Base-by-base conservation (phyloP, 2,888 invertebrate genomes). In the Morpho achilles region DNA sequence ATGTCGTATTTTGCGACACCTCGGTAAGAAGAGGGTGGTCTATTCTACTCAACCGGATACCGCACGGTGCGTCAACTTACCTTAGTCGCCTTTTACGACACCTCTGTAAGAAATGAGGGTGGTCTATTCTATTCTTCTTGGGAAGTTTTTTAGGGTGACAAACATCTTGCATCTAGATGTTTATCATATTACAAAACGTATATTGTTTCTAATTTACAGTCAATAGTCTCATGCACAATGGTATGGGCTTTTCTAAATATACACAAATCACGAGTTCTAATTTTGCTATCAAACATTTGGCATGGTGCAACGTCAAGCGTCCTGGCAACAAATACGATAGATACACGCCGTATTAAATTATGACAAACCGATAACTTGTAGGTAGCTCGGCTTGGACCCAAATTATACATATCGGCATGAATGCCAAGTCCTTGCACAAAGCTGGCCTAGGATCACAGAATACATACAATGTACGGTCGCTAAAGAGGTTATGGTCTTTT, bases 321-420 rank as follows among this genome's bases (percentile, higher is more conserved):
- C 68, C 76, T 77, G 77, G 79, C 80, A 77, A 76, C 75, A 76
- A 76, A 77, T 79, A 76, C 79, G 72, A 77, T 79, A 79, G 76
- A 75, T 82, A 80, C 77, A 77, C 63, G 77, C 74, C 69, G 80
- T 81, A 81, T 79, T 82, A 82, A 87, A 83, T 87, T 85, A 88
- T 87, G 85, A 87, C 85, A 86, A 85, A 81, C 84, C 87, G 84
- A 87, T 89, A 88, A 82, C 82, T 77, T 79, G 67, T 85, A 80
- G 85, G 83, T 84, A 70, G 73, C 70, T 81, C 79, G 84, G 84
- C 79, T 71, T 73, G 79, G 67, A 73, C 82, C 86, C 84, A 87
- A 88, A 89, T 87, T 82, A 84, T 84, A 71, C 76, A 79, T 76
- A 77, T 79, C 80, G 80, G 75, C 68, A 69, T 69, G 64, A 76